Percentiles rank a stretch among this genome's conserved stretches.
Conservation (phyloP, 2,113 vertebrate species). For the Plectropomus leopardus region DNA sequence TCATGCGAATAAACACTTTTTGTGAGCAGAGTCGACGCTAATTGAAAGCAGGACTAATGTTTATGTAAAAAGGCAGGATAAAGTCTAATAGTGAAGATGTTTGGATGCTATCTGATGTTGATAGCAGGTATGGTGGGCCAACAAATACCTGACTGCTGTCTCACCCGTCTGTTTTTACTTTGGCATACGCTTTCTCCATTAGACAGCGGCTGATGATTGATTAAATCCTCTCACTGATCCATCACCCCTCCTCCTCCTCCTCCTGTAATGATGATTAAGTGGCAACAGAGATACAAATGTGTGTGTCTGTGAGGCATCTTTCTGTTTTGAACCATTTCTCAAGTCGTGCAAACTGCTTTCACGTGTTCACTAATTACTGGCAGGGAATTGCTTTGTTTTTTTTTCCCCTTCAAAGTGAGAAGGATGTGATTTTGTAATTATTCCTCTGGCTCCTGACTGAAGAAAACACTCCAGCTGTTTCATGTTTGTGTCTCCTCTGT, state of each 20-base stretch:
- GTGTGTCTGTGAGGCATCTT: background rate
- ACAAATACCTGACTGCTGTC: constrained; percentile 2
- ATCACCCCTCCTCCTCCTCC: background rate
- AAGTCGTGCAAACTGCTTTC: constrained; percentile 43
- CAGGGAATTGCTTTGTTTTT: constrained; percentile 1
- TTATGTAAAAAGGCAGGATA: background rate
- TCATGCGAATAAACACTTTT: background rate
- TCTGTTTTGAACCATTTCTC: constrained; percentile 26
- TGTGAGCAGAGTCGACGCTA: background rate
- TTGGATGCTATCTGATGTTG: background rate
- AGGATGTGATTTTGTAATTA: constrained; percentile 61
- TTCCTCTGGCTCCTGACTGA: constrained; percentile 18
- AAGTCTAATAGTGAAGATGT: background rate
- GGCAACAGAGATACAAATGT: constrained; percentile 3
- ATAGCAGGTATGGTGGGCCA: background rate
- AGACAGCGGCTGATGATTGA: constrained; percentile 11
- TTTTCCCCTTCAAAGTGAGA: constrained; percentile 17
- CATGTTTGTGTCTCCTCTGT: constrained; percentile 8
- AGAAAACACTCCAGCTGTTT: constrained; percentile 29
- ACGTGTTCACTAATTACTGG: constrained; percentile 48
- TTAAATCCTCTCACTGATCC: constrained; percentile 8
- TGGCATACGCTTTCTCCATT: background rate
- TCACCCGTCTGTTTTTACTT: background rate
- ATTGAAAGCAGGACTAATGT: background rate
- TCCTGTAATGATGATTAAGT: constrained; percentile 12